phyloP scores from a whole-genome alignment of 2,113 vertebrate genomes.

The Notarius lentiginosus region DNA sequence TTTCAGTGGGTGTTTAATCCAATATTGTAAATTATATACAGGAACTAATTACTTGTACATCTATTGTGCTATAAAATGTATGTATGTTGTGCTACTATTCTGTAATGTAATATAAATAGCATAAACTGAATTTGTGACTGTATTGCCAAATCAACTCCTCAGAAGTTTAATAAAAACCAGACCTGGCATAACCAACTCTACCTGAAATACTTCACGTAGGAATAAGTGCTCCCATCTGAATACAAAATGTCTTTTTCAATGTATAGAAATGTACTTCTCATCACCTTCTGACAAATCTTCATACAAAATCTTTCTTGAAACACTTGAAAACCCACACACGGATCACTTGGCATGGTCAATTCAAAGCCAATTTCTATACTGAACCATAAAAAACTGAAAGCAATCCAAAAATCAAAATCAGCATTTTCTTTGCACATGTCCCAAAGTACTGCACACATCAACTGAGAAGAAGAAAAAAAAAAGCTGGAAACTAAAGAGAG shows the following conservation, averaged over 20 bases:
- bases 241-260: background rate
- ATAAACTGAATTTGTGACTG: background rate
- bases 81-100: background rate
- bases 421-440: slow-evolving; percentile 6
- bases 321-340: background rate
- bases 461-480: slow-evolving; percentile 7
- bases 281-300: slow-evolving; percentile 22
- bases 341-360: background rate
- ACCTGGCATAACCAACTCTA: background rate
- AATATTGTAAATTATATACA: background rate
- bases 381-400: slow-evolving; percentile 19
- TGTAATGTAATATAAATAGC: slow-evolving; percentile 13
- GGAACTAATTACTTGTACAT: background rate
- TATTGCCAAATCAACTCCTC: background rate
- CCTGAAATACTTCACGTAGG: background rate
- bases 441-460: slow-evolving; percentile 11
- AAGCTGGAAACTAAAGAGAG: background rate
- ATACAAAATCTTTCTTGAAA: background rate
- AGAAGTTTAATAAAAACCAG: background rate
- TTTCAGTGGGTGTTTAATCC: slow-evolving; percentile 2
- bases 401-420: slow-evolving; percentile 9
- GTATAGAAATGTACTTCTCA: background rate
- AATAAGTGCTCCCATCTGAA: slow-evolving; percentile 4
- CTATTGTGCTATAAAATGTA: background rate
- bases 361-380: slow-evolving; percentile 9